Evolutionary conservation across 2,888 invertebrate genomes (phyloP), one percentile per base, ranked within the genome.

Genomic region (Siphonodentalium dalli): DNA sequence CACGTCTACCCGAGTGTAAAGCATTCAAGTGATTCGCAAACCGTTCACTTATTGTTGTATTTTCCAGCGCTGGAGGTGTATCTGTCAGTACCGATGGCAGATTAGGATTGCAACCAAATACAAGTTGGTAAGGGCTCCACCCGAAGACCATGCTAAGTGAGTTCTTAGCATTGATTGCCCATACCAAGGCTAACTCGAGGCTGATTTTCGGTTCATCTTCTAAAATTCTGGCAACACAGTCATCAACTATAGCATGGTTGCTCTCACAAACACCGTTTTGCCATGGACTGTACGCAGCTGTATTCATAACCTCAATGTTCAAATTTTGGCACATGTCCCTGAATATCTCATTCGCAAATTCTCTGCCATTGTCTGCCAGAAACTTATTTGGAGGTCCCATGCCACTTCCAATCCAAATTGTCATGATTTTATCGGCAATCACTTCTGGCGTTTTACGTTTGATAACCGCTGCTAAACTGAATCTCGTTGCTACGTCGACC

Each of bases 21-120:
- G 29, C 37, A 41, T 51, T 52, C 9, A 55, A 40, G 45, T 51
- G 55, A 18, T 35, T 31, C 6, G 44, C 50, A n/a, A 55, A 29
- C n/a, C 29, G 21, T 29, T 55, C 34, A 38, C 42, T 43, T 3
- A 41, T 39, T 1, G 52, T 51, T 4, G 13, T 20, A 18, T 46
- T 51, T 11, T 28, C 45, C 7, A 52, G 20, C 3, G 55, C 55
- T 39, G 51, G 51, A 13, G 38, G 34, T 20, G 18, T 38, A 27
- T 51, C 51, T 7, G 9, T 18, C n/a, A 51, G 29, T 13, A 52
- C 55, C n/a, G 34, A 33, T 11, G 51, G 50, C 6, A 44, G 23
- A 45, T 47, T 55, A 27, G 46, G 55, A 27, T 44, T 55, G 13
- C 3, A 23, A 18, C 52, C 46, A 39, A 55, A 53, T 3, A 44